Evolutionary conservation across 2,113 vertebrate genomes (phyloP).

Genomic region (Amblyopsis rosae): DNA sequence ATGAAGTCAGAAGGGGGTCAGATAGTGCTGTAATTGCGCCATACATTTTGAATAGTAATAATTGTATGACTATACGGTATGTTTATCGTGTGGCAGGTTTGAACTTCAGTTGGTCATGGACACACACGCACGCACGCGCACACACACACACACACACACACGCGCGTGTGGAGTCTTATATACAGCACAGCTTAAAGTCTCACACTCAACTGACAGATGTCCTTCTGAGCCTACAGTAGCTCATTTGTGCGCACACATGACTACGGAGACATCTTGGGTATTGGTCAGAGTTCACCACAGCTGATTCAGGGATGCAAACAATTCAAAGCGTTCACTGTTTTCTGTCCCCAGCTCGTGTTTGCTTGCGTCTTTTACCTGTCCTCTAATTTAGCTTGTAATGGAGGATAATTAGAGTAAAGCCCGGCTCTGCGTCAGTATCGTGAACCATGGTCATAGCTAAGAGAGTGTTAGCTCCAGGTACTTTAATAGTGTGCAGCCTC

Average conservation of each 20-base stretch:
- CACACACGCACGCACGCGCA: not conserved
- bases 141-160: not conserved
- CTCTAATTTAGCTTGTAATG: constrained; percentile 1
- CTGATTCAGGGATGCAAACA: not conserved
- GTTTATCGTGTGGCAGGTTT: no score
- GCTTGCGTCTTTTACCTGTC: not conserved
- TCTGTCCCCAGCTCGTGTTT: not conserved
- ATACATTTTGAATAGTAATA: no score
- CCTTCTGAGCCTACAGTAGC: no score
- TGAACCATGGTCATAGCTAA: no score
- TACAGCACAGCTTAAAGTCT: constrained; percentile 15
- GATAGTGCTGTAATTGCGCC: no score
- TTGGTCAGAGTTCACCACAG: not conserved
- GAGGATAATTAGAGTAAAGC: constrained; percentile 25
- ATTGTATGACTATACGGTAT: no score
- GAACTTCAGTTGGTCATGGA: not conserved
- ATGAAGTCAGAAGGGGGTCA: no score
- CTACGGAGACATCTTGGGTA: not conserved
- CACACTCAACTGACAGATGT: constrained; percentile 45
- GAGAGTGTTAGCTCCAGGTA: no score
- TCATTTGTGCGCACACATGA: not conserved
- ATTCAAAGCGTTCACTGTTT: not conserved
- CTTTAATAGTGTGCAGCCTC: not conserved
- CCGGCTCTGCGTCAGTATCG: not conserved
- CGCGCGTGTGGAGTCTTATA: constrained; percentile 8